phyloP scores from a whole-genome alignment of 2,113 vertebrate species.

The Sapayoa aenigma region DNA sequence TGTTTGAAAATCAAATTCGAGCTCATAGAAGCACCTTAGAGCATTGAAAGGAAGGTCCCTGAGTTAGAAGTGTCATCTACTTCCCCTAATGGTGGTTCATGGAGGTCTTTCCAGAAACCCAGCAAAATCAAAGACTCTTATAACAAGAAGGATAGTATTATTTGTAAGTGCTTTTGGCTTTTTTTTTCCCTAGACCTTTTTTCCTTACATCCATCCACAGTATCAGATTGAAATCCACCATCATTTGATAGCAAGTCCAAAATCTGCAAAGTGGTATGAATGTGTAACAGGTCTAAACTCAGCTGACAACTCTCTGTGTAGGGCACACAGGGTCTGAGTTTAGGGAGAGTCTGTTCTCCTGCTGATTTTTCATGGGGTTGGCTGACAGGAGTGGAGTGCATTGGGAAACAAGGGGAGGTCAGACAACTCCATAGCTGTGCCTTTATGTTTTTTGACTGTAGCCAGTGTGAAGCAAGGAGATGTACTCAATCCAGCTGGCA shows the following conservation, averaged over 20 bases:
- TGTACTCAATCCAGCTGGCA: background rate
- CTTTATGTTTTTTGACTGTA: background rate
- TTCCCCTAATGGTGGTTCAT: background rate
- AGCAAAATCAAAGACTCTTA: background rate
- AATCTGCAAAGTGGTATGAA: background rate
- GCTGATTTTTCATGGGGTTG: fast-evolving
- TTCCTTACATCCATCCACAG: background rate
- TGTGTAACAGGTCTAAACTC: fast-evolving
- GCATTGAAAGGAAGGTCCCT: background rate
- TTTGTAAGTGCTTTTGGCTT: background rate
- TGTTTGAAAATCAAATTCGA: background rate
- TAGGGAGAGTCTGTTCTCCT: background rate
- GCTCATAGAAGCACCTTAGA: background rate
- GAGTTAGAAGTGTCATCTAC: background rate
- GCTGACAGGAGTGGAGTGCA: fast-evolving
- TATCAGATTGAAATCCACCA: background rate
- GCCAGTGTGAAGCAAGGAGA: background rate
- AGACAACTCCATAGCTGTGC: background rate
- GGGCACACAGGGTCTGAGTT: background rate
- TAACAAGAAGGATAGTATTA: background rate
- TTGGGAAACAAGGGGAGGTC: background rate
- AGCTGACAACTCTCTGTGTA: background rate
- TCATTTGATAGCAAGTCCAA: background rate
- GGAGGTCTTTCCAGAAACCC: background rate
- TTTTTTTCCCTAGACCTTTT: background rate